Conservation (phyloP, 2,888 invertebrate genomes). For the Apamea crenata region DNA sequence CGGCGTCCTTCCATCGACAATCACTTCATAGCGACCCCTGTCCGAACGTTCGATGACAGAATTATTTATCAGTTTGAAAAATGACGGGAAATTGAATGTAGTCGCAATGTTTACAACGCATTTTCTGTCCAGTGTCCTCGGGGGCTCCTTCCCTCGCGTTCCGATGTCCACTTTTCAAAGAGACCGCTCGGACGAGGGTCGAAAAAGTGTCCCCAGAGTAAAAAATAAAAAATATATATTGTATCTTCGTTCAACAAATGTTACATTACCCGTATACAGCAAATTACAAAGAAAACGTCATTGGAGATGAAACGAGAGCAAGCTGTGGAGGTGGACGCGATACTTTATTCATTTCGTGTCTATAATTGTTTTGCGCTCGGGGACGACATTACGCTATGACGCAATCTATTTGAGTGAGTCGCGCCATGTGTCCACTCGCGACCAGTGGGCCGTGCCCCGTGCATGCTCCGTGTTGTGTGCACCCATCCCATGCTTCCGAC, state of each 20-base stretch:
- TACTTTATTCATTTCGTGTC: conserved; percentile 86
- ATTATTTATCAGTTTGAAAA: conserved; percentile 91
- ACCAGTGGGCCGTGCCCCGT: conserved; percentile 3
- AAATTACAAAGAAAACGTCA: conserved; percentile 85
- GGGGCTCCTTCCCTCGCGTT: conserved; percentile 90
- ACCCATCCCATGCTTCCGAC: conserved; percentile 23
- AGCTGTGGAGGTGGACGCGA: conserved; percentile 75
- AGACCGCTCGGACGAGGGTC: conserved; percentile 91
- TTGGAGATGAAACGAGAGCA: conserved; percentile 77
- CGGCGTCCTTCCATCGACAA: conserved; percentile 88
- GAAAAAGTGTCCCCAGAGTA: conserved; percentile 90
- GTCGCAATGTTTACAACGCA: conserved; percentile 91
- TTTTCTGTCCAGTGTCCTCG: conserved; percentile 89
- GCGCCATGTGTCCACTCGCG: conserved; percentile 75
- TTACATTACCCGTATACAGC: conserved; percentile 83
- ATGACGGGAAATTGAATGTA: conserved; percentile 91
- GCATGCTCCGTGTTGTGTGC: conserved; percentile 25
- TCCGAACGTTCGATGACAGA: conserved; percentile 90
- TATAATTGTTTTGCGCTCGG: conserved; percentile 87
- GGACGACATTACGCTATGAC: conserved; percentile 83
- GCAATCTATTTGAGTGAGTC: conserved; percentile 88
- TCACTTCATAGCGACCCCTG: conserved; percentile 91
- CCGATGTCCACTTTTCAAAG: conserved; percentile 91
- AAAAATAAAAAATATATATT: conserved; percentile 89
- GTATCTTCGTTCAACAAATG: conserved; percentile 86